Evolutionary conservation across 1,140 invertebrate species (phyloP).

Genomic region (Brachionus calyciflorus): DNA sequence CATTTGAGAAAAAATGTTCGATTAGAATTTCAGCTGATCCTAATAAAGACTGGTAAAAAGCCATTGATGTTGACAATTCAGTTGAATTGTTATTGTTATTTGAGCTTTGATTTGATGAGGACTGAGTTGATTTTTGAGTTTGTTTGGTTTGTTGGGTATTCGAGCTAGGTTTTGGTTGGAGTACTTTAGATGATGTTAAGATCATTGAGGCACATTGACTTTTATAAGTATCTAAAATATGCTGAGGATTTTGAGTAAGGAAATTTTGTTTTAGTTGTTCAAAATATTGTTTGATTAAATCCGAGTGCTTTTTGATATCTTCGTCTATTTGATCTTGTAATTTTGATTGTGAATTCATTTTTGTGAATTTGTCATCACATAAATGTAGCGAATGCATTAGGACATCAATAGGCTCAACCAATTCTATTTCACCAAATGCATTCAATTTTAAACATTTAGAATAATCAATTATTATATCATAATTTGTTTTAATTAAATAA

Average conservation of each 20-base stretch:
- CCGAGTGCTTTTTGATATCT: constrained; percentile 41
- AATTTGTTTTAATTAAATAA: constrained; percentile 37
- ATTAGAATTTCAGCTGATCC: constrained; percentile 3
- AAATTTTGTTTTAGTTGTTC: constrained; percentile 38
- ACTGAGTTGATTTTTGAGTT: constrained; percentile 9
- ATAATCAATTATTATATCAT: constrained; percentile 26
- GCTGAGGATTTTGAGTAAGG: not conserved
- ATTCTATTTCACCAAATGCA: not conserved
- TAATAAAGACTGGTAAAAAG: constrained; percentile 41
- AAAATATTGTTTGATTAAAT: constrained; percentile 25
- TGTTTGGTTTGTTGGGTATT: not conserved
- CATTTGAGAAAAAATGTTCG: constrained; percentile 33
- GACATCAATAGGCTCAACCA: constrained; percentile 1
- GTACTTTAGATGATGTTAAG: not conserved
- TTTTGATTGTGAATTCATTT: not conserved
- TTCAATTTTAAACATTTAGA: constrained; percentile 37
- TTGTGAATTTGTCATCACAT: constrained; percentile 22
- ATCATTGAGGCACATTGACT: constrained; percentile 16
- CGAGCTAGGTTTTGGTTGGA: not conserved
- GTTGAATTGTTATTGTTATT: too few relatives aligned
- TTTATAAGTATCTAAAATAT: constrained; percentile 43
- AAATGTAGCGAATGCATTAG: constrained; percentile 37
- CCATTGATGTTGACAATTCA: constrained; percentile 6
- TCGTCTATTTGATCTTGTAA: constrained; percentile 28
- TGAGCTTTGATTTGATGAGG: not conserved